Percentiles rank a stretch among this genome's conserved stretches.
phyloP scores from a whole-genome alignment of 2,888 invertebrate genomes.

The Anticlea derivata region DNA sequence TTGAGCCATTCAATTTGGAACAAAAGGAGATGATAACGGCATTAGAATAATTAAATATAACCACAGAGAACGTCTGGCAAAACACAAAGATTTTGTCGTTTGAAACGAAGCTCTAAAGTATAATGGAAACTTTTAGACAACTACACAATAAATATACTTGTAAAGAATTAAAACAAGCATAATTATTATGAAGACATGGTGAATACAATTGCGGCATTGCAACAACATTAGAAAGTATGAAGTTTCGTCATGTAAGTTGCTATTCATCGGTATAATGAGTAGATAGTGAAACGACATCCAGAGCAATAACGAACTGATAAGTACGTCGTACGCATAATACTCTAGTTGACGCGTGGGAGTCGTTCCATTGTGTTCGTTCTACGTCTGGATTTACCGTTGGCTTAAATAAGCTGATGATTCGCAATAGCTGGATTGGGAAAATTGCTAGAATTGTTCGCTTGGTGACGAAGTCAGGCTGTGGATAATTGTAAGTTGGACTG shows the following conservation, averaged over 20 bases:
- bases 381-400: conserved; percentile 38
- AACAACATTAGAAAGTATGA: conserved; percentile 72
- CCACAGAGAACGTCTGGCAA: not conserved
- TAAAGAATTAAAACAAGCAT: conserved; percentile 46
- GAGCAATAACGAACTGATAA: conserved; percentile 54
- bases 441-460: conserved; percentile 25
- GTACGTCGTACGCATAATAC: conserved; percentile 53
- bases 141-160: not conserved
- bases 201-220: conserved; percentile 62
- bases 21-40: not conserved
- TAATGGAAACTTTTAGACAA: not conserved
- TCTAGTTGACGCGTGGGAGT: conserved; percentile 64
- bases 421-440: conserved; percentile 38
- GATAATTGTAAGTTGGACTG: no score
- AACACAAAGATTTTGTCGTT: not conserved
- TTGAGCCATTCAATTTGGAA: not conserved
- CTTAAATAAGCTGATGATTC: conserved; percentile 44
- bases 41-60: conserved; percentile 2
- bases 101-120: not conserved
- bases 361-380: conserved; percentile 53
- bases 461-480: conserved; percentile 6
- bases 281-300: conserved; percentile 49
- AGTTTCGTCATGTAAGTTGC: conserved; percentile 65
- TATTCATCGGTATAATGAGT: conserved; percentile 67
- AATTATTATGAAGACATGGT: conserved; percentile 50